These are phyloP conservation scores for Catostomus latipinnis DNA, from an alignment of 2,797 vertebrate species.

Conservation along the genomic window DNA sequence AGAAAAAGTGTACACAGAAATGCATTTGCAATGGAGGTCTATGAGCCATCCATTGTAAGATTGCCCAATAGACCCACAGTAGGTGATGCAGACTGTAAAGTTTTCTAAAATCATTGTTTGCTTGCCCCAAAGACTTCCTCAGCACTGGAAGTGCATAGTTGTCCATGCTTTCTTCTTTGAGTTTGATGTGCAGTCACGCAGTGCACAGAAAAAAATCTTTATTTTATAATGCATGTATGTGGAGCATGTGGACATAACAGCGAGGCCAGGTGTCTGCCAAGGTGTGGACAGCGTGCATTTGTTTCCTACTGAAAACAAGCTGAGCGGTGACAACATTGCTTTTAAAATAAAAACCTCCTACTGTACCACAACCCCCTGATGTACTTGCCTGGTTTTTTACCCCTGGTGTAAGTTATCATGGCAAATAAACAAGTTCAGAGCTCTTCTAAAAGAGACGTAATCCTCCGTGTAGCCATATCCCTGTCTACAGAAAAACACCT, in stretches of 20 bases:
- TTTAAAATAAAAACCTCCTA: slow-evolving; percentile 20
- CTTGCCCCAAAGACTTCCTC: background rate
- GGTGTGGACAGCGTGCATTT: background rate
- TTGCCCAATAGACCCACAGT: too few species aligned
- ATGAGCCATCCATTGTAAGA: too few species aligned
- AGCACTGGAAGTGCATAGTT: background rate
- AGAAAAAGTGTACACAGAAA: background rate
- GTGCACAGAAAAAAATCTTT: too few species aligned
- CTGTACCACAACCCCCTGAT: slow-evolving; percentile 1
- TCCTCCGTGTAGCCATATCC: slow-evolving; percentile 45
- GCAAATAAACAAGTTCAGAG: slow-evolving; percentile 50
- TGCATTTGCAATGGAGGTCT: too few species aligned
- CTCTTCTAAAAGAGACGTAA: slow-evolving; percentile 48
- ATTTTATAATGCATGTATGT: background rate
- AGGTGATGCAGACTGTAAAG: too few species aligned
- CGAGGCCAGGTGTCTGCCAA: background rate
- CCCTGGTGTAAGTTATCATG: slow-evolving; percentile 51
- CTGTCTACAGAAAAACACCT: slow-evolving; percentile 48
- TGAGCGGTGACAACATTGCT: background rate
- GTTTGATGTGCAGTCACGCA: background rate
- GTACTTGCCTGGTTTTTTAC: slow-evolving; percentile 29
- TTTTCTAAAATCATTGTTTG: background rate
- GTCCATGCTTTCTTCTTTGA: background rate
- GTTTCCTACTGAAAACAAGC: background rate
- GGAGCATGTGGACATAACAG: background rate